Evolutionary conservation across 2,888 invertebrate species (phyloP), one percentile per base, ranked within the genome.

Genomic region (Timandra comae): DNA sequence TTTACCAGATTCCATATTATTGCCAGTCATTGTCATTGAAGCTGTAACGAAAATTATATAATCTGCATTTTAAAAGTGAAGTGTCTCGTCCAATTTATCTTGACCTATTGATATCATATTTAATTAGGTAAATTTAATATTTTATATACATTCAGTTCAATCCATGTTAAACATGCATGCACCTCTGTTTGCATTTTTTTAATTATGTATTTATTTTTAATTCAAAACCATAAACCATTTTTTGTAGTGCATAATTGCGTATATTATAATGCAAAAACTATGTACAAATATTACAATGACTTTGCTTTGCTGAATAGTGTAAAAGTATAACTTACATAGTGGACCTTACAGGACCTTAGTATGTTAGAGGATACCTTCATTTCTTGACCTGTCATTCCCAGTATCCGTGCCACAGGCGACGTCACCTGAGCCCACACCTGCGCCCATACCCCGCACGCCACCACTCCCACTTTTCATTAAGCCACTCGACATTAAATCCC

Each of bases 401-500:
- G 70, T 73, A 61, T 78, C 79, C 73, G 56, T 70, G 59, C 71
- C 73, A 78, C 72, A 67, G 46, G 68, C 63, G 62, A 69, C 65
- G 49, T 70, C 73, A 49, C 70, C 69, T 56, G 59, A 54, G 56
- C 69, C 73, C 63, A 53, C 63, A 63, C 69, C 65, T 55, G 62
- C 63, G 51, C 69, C 73, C 49, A 49, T 51, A 50, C 77, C 74
- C 70, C 76, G 74, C 75, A 77, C 79, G 60, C 75, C 69, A 52
- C 74, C 73, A 54, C 52, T 55, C 41, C 67, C 71, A 48, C 66
- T 69, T 56, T 81, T 90, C 88, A 91, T 89, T 53, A 91, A 85
- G 46, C 90, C 94, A 86, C 94, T 94, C 39, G 95, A 95, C 91
- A 95, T 89, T 57, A 94, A 88, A 80, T 95, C 95, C 95, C 95